phyloP scores from a whole-genome alignment of 2,113 vertebrate species.

The Hypanus sabinus region DNA sequence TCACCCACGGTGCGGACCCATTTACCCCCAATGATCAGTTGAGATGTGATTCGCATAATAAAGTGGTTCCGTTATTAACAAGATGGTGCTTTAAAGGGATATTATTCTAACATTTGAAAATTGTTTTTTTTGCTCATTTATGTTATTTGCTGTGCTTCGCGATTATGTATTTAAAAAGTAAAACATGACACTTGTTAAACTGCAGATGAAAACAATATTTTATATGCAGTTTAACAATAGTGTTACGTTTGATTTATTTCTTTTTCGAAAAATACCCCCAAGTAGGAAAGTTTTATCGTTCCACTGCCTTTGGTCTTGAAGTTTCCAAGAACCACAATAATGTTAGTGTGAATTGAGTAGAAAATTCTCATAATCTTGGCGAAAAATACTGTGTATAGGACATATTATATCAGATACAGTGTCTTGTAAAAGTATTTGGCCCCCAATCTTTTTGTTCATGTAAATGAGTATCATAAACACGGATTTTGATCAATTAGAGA shows the following conservation, averaged over 20 bases:
- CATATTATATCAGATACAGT: too few species aligned
- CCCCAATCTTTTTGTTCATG: too few species aligned
- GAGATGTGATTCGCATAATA: neutral
- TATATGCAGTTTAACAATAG: too few species aligned
- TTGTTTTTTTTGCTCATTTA: neutral
- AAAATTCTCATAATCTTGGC: neutral
- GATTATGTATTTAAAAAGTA: too few species aligned
- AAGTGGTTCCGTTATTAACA: neutral
- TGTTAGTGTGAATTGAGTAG: neutral
- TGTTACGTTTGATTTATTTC: too few species aligned
- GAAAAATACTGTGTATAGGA: neutral
- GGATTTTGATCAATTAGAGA: too few species aligned
- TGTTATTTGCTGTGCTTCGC: neutral
- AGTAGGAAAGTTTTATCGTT: neutral
- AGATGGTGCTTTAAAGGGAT: neutral
- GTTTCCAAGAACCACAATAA: neutral
- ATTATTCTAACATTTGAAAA: neutral
- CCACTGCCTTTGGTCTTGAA: neutral
- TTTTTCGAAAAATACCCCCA: too few species aligned
- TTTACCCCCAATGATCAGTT: neutral
- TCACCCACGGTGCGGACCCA: neutral
- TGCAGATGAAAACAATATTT: too few species aligned
- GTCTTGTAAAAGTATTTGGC: too few species aligned
- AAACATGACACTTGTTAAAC: too few species aligned
- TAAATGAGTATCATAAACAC: too few species aligned